Evolutionary conservation across 1,140 invertebrate species (phyloP).

Genomic region (Eulimnadia texana): DNA sequence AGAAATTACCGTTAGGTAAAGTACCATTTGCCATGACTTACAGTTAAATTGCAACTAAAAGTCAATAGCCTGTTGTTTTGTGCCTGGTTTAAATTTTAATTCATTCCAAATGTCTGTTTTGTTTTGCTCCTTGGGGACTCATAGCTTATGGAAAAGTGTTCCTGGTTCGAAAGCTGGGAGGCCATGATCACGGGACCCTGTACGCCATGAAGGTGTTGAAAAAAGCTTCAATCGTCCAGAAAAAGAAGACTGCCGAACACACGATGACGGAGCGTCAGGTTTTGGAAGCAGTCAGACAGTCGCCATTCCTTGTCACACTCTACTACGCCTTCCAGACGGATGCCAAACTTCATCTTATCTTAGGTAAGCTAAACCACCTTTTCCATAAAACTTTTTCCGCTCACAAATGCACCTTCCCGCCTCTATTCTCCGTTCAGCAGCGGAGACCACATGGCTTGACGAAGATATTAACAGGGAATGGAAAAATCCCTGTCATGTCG

Average conservation of each 20-base stretch:
- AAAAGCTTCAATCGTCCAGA: conserved; percentile 76
- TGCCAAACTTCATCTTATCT: conserved; percentile 76
- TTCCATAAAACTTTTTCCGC: not conserved
- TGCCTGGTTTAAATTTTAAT: too few species aligned
- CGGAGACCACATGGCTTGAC: not conserved
- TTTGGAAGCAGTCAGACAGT: conserved; percentile 69
- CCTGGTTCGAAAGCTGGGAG: conserved; percentile 66
- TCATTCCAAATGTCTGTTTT: too few species aligned
- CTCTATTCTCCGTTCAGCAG: too few species aligned
- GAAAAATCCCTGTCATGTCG: not conserved
- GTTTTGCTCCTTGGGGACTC: too few species aligned
- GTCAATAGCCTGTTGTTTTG: too few species aligned
- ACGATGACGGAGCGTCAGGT: conserved; percentile 80
- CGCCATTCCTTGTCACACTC: conserved; percentile 79
- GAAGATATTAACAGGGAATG: not conserved
- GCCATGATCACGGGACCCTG: conserved; percentile 59
- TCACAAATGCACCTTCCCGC: not conserved
- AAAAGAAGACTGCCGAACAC: conserved; percentile 86
- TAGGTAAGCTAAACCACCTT: conserved; percentile 51
- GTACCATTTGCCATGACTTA: too few species aligned
- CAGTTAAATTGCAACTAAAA: too few species aligned
- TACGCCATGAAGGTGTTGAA: conserved; percentile 93
- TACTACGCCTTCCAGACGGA: conserved; percentile 91
- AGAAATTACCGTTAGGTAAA: not conserved
- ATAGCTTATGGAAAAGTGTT: conserved; percentile 93